Percentiles rank a stretch among this genome's conserved stretches.
Evolutionary conservation across 2,797 vertebrate species (phyloP).

Genomic region (Pipistrellus nathusii): DNA sequence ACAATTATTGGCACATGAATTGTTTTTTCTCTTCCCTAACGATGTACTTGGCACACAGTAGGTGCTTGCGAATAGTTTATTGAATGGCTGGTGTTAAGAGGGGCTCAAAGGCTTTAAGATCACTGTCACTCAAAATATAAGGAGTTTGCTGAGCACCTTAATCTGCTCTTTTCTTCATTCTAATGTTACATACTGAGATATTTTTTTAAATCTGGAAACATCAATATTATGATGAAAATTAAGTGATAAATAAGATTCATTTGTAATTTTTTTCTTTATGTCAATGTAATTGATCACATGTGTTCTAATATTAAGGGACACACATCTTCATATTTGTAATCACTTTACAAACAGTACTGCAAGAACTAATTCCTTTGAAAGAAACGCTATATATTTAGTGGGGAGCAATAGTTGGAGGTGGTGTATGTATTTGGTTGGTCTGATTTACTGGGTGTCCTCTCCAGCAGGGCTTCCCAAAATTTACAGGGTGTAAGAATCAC

Average conservation of each 20-base stretch:
- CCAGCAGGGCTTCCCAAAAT: background rate
- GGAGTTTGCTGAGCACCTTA: background rate
- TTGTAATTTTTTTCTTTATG: background rate
- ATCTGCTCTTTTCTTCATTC: background rate
- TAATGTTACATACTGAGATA: background rate
- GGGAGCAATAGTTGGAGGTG: background rate
- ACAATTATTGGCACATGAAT: background rate
- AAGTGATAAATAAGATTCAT: constrained; percentile 18
- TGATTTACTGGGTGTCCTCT: background rate
- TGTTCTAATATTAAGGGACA: background rate
- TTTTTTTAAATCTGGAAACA: background rate
- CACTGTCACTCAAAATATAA: background rate
- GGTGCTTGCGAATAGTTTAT: background rate
- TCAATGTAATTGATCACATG: background rate
- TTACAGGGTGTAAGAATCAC: background rate
- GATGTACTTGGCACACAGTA: background rate
- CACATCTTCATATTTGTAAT: background rate
- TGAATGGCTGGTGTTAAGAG: background rate
- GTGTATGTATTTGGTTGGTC: background rate
- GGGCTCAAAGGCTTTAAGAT: background rate
- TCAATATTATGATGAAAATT: constrained; percentile 13
- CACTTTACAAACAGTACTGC: background rate
- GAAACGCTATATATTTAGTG: background rate
- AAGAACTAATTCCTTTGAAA: background rate
- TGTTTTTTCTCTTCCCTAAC: background rate